Base-by-base conservation (phyloP, 2,797 vertebrate species). In the Tenualosa thibaudeaui region DNA sequence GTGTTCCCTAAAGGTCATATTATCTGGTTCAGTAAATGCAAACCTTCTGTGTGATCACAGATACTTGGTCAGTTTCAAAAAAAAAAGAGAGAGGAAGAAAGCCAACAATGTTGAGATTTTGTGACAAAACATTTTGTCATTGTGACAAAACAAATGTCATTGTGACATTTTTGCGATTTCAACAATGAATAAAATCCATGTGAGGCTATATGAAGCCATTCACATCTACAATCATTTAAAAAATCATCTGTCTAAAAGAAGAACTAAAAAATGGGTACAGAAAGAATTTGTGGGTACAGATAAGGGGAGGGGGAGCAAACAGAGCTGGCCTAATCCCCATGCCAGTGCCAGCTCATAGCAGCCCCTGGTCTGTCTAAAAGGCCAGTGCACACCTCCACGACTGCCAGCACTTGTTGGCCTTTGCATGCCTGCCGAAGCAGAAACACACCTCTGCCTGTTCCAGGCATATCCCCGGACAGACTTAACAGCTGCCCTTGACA, bases 381-480 rank as follows among this genome's bases (percentile, higher is more conserved):
- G 31, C 68, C 68, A 75, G 37, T 75, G 68, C 31, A 75, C 68
- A 75, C 68, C 68, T 75, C 13, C 31, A 40, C 68, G 15, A 75
- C 68, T 75, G 68, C 31, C 31, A 40, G 68, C 3, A 17, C 13
- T 75, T 3, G 15, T 5, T 75, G 31, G 31, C 68, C 68, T 43
- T 40, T 75, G 68, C 68, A 75, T 43, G 31, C 31, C 68, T 12
- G 37, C 37, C 7, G 68, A 75, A 75, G 31, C 68, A 43, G 68
- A 75, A 75, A 75, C 37, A 75, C 1, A 40, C 13, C 31, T 71
- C 31, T 2, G 31, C 37, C 31, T 40, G 37, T 22, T 40, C 31
- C 31, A 43, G 68, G 37, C 68, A 43, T 37, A 75, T 40, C 31
- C 37, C 68, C 31, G 58, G 58, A 62, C 62, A 75, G 68, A 75